Evolutionary conservation across 1,140 invertebrate genomes (phyloP).

Genomic region (Alviniconcha marisindica): DNA sequence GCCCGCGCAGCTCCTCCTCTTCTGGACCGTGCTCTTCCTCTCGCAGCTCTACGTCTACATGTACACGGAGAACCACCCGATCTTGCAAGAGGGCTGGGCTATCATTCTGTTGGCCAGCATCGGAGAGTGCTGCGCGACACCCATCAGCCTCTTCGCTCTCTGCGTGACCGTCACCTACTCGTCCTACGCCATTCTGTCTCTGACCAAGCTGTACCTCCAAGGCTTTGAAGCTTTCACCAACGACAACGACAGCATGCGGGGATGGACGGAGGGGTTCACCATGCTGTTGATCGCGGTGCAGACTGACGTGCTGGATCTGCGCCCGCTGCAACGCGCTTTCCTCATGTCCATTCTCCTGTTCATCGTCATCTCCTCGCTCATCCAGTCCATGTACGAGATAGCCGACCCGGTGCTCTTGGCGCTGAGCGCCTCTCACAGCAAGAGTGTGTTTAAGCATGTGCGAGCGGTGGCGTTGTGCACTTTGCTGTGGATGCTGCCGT

Average conservation of each 20-base stretch:
- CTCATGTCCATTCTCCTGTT: slow-evolving; percentile 80
- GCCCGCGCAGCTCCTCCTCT: slow-evolving; percentile 77
- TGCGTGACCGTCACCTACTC: slow-evolving; percentile 79
- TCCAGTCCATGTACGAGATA: slow-evolving; percentile 81
- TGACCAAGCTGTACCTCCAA: slow-evolving; percentile 77
- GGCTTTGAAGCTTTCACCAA: slow-evolving; percentile 71
- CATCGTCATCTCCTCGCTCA: slow-evolving; percentile 78
- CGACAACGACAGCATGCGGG: slow-evolving; percentile 76
- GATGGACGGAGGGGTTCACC: slow-evolving; percentile 80
- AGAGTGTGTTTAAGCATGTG: slow-evolving; percentile 89
- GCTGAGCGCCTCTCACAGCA: slow-evolving; percentile 75
- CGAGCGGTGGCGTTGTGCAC: slow-evolving; percentile 87
- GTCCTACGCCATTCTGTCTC: slow-evolving; percentile 76
- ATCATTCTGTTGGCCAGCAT: slow-evolving; percentile 76
- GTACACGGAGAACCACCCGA: slow-evolving; percentile 50
- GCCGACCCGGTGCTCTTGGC: slow-evolving; percentile 79
- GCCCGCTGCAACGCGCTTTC: slow-evolving; percentile 78
- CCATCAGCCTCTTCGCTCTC: slow-evolving; percentile 78
- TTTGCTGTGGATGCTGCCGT: slow-evolving; percentile 89
- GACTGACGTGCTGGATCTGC: slow-evolving; percentile 78
- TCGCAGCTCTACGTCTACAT: slow-evolving; percentile 73
- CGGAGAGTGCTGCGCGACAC: slow-evolving; percentile 78
- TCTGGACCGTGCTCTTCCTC: slow-evolving; percentile 76
- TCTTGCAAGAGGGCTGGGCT: slow-evolving; percentile 73
- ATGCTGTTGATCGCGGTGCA: slow-evolving; percentile 79